Percentiles rank a stretch among this genome's conserved stretches.
phyloP scores from a whole-genome alignment of 2,113 vertebrate species.

The Casuarius casuarius region DNA sequence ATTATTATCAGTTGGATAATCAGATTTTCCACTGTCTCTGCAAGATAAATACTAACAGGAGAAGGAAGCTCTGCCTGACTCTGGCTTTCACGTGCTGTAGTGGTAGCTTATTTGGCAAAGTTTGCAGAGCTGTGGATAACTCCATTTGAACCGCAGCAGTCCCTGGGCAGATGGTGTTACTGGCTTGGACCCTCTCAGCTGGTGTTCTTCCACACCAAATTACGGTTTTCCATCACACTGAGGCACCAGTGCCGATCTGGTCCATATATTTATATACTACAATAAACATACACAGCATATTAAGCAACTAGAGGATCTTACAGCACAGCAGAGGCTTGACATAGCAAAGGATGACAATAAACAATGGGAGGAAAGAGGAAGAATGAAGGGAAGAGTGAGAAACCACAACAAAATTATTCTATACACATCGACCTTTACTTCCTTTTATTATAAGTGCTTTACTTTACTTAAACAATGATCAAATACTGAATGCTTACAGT shows the following conservation, averaged over 20 bases:
- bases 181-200: neutral
- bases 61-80: neutral
- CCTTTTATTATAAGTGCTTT: constrained; percentile 20
- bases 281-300: neutral
- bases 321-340: neutral
- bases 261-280: neutral
- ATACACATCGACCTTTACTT: constrained; percentile 10
- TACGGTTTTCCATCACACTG: neutral
- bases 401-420: neutral
- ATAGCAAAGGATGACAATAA: constrained; percentile 29
- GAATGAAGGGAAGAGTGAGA: constrained; percentile 44
- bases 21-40: neutral
- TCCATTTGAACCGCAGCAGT: neutral
- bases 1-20: neutral
- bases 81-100: neutral
- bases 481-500: neutral
- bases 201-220: neutral
- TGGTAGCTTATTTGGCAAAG: rapidly evolving
- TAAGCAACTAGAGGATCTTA: neutral
- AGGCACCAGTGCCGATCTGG: neutral
- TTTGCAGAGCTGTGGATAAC: neutral
- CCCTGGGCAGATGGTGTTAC: neutral
- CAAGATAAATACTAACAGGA: neutral
- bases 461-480: constrained; percentile 28
- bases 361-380: constrained; percentile 59